Evolutionary conservation across 2,797 vertebrate genomes (phyloP), one percentile per base, ranked within the genome.

Genomic region (Poeciliopsis paucimaculata): DNA sequence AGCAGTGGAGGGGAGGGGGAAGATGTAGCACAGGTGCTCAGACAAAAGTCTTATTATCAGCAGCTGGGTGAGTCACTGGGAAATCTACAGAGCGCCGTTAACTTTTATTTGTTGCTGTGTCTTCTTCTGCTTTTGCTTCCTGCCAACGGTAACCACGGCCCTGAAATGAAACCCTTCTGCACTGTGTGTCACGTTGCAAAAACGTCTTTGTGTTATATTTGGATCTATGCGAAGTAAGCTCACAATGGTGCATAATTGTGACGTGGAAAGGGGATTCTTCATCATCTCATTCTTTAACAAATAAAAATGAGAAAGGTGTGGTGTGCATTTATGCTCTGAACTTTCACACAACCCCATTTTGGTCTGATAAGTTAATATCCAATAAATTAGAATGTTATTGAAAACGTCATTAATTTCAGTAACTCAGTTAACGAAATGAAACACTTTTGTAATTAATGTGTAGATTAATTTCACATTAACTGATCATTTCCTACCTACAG

Each of bases 21-120:
- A 23, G 3, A 72, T n/a, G 20, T 34, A 82, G 81, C 49, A 77
- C 51, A 87, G 46, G 10, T 53, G 70, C 43, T 82, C 77, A 83
- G 74, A 84, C 73, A 80, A 64, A 66, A 26, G 36, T 41, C 36
- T 43, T 43, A 23, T 57, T 53, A 66, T 84, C 51, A 82, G 72
- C 36, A 20, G 31, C 15, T 41, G 11, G 5, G 70, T 77, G 12
- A 45, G 66, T 72, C 62, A 47, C 70, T 75, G n/a, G 73, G 57
- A 41, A 47, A 45, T 51, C 57, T 13, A 60, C 41, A 73, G 28
- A 77, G 45, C 5, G 3, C 72, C 4, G 43, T 73, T 68, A 34
- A 39, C 45, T 31, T 76, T 75, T 51, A 55, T 77, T 75, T 77
- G 41, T 15, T 47, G 28, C 49, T 10, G 1, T 34, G 31, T 60